phyloP scores from a whole-genome alignment of 2,888 invertebrate species.

The Nymphalis c-album region DNA sequence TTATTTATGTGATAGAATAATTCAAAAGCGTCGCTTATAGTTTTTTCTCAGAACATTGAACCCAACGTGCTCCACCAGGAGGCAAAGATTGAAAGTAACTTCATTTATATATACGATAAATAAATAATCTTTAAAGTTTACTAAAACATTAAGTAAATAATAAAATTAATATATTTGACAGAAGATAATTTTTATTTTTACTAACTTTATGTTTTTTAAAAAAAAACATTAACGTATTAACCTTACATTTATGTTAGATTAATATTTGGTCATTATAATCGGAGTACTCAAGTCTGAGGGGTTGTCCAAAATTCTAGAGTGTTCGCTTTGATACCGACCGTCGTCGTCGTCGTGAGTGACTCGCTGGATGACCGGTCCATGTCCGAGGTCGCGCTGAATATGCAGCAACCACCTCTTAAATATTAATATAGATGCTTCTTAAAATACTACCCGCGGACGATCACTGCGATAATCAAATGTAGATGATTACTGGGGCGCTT shows the following conservation, averaged over 20 bases:
- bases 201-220: no score
- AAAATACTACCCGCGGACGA: slow-evolving; percentile 64
- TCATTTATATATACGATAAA: slow-evolving; percentile 4
- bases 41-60: slow-evolving; percentile 36
- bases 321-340: neutral
- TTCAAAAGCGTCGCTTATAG: slow-evolving; percentile 37
- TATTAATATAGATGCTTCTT: slow-evolving; percentile 68
- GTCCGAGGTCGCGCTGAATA: slow-evolving; percentile 71
- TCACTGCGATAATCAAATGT: slow-evolving; percentile 63
- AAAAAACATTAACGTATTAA: no score
- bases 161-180: no score
- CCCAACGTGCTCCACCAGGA: slow-evolving; percentile 31
- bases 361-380: slow-evolving; percentile 68
- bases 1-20: slow-evolving; percentile 40
- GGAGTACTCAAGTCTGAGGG: neutral
- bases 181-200: no score
- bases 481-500: slow-evolving; percentile 58
- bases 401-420: slow-evolving; percentile 62
- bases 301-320: slow-evolving; percentile 1
- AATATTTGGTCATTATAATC: neutral
- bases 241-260: neutral
- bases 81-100: slow-evolving; percentile 25
- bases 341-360: slow-evolving; percentile 30
- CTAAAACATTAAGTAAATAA: neutral
- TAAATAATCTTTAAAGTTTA: neutral